A percentile compares a stretch with the other conserved stretches of the same genome.
Conservation (phyloP, 2,113 vertebrate genomes). For the Dromaius novaehollandiae region DNA sequence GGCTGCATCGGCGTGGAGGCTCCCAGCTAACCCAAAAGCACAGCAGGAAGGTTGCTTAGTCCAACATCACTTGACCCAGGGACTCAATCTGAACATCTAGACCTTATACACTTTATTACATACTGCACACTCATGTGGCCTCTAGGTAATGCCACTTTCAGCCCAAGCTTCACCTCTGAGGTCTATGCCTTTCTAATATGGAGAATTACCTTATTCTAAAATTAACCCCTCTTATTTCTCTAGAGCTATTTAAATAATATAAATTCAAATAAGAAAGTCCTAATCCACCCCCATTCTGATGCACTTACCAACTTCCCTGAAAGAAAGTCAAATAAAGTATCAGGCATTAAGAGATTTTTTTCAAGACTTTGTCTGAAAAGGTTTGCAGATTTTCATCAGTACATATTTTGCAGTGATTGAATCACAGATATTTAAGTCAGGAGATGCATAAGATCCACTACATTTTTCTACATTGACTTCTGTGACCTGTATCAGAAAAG, state of each 20-base stretch:
- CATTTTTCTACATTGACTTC: neutral
- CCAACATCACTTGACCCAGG: neutral
- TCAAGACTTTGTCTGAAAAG: neutral
- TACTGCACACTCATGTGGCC: neutral
- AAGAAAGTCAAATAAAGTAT: neutral
- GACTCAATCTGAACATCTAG: neutral
- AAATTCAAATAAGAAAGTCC: neutral
- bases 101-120: fast-evolving
- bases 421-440: neutral
- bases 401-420: neutral
- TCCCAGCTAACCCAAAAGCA: neutral
- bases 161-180: neutral
- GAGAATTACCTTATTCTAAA: neutral
- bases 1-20: neutral
- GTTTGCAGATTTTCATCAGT: neutral
- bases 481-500: neutral
- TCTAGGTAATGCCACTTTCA: neutral
- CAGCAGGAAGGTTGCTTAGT: neutral
- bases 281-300: neutral
- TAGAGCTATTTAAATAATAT: neutral
- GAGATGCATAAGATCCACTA: neutral
- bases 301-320: neutral
- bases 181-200: neutral
- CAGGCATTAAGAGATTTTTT: neutral
- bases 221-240: neutral